Evolutionary conservation across 2,888 invertebrate genomes (phyloP).

Genomic region (Plagodis dolabraria): DNA sequence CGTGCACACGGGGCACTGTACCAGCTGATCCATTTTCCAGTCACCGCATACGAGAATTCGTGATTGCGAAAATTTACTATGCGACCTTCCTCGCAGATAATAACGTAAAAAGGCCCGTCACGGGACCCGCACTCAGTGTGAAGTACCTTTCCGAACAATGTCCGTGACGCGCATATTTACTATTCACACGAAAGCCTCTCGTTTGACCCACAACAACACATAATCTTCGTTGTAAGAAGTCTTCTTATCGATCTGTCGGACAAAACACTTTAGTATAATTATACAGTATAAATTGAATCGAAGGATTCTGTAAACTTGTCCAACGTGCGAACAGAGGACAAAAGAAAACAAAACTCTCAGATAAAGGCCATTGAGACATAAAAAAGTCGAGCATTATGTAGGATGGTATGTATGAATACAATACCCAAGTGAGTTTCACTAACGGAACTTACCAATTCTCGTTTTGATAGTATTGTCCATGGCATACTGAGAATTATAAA

Average conservation of each 20-base stretch:
- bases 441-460: slow-evolving; percentile 62
- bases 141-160: slow-evolving; percentile 62
- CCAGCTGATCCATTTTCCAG: slow-evolving; percentile 73
- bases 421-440: slow-evolving; percentile 44
- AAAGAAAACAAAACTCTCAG: slow-evolving; percentile 82
- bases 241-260: slow-evolving; percentile 81
- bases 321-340: slow-evolving; percentile 74
- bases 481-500: slow-evolving; percentile 57
- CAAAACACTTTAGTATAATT: slow-evolving; percentile 71
- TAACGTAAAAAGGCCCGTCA: slow-evolving; percentile 52
- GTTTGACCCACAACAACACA: slow-evolving; percentile 66
- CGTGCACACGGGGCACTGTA: slow-evolving; percentile 93
- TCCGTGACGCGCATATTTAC: slow-evolving; percentile 76
- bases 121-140: slow-evolving; percentile 61
- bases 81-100: slow-evolving; percentile 36
- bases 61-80: slow-evolving; percentile 2
- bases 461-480: slow-evolving; percentile 73
- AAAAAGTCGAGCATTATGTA: slow-evolving; percentile 74
- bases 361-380: slow-evolving; percentile 84
- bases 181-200: slow-evolving; percentile 68
- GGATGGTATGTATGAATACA: slow-evolving; percentile 55
- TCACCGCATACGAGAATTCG: slow-evolving; percentile 29
- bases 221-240: slow-evolving; percentile 69
- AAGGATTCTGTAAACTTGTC: slow-evolving; percentile 69
- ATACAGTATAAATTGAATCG: slow-evolving; percentile 58